Evolutionary conservation across 2,113 vertebrate species (phyloP), one percentile per base, ranked within the genome.

Genomic region (Heterochromis multidens): DNA sequence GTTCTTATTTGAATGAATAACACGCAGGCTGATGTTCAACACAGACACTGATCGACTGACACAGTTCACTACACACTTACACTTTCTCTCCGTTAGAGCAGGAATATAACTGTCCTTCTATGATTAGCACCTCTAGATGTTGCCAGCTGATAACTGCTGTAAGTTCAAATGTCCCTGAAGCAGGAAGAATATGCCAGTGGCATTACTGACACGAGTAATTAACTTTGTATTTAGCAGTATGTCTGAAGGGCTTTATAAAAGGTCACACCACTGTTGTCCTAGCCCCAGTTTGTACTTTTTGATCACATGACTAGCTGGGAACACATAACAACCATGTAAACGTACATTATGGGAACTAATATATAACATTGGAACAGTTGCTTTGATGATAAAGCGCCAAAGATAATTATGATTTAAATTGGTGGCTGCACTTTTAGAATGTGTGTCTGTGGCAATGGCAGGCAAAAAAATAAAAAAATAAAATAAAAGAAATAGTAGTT

Each of bases 1-100:
- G 31, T 58, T 91, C 82, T 65, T 81, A 85, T 90, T 77, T 85
- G 86, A 92, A 91, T 90, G 77, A 90, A 57, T 46, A 86, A 87
- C 89, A 88, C 31, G 57, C 77, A 29, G 79, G 35, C 80, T 46
- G 83, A 86, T 91, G 83, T 92, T 82, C 46, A 80, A 74, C 90
- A 85, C 49, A 23, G 57, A 87, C 87, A 70, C 3, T 85, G 86
- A 91, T 89, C 61, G 76, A 80, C 76, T 65, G 74, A 78, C 87
- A 88, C 83, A 60, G 80, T 23, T 85, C 57, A 40, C 82, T 65
- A 14, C 85, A 61, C 54, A 12, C 81, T 27, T 8, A 33, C 60
- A 4, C 40, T 31, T 62, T 9, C 21, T 19, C 67, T 61, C 57
- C 54, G 21, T 79, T 80, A 33, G 60, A 6, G 8, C 31, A 10